These are phyloP conservation scores for Bombus turneri DNA, from an alignment of 1,140 invertebrate species.

Conservation along the genomic window DNA sequence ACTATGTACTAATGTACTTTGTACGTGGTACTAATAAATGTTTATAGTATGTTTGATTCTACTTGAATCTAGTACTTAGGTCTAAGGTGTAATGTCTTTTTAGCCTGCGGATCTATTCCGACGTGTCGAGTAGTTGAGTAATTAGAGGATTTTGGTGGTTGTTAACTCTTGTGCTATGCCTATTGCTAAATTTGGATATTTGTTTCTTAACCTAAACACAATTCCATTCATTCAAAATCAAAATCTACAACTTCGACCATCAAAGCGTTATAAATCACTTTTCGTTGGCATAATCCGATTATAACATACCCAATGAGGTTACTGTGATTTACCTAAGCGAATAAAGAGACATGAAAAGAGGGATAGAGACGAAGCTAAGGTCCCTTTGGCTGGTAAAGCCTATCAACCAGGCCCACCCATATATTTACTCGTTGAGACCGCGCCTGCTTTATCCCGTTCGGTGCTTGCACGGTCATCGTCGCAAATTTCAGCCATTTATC, in stretches of 20 bases:
- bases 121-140: too few species aligned
- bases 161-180: too few species aligned
- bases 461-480: constrained; percentile 33
- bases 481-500: constrained; percentile 71
- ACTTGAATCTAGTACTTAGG: too few species aligned
- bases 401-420: constrained; percentile 38
- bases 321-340: constrained; percentile 48
- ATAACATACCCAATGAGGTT: background rate
- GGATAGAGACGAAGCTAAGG: background rate
- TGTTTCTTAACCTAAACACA: too few species aligned
- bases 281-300: background rate
- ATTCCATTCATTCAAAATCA: too few species aligned
- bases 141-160: too few species aligned
- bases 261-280: background rate
- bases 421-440: constrained; percentile 55
- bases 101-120: too few species aligned
- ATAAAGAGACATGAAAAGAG: background rate
- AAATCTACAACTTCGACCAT: rapidly evolving
- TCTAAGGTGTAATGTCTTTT: too few species aligned
- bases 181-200: too few species aligned
- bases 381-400: background rate
- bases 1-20: too few species aligned
- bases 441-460: constrained; percentile 17
- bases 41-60: too few species aligned
- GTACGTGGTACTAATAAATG: too few species aligned